Evolutionary conservation across 2,113 vertebrate genomes (phyloP).

Genomic region (Ammodytes marinus): DNA sequence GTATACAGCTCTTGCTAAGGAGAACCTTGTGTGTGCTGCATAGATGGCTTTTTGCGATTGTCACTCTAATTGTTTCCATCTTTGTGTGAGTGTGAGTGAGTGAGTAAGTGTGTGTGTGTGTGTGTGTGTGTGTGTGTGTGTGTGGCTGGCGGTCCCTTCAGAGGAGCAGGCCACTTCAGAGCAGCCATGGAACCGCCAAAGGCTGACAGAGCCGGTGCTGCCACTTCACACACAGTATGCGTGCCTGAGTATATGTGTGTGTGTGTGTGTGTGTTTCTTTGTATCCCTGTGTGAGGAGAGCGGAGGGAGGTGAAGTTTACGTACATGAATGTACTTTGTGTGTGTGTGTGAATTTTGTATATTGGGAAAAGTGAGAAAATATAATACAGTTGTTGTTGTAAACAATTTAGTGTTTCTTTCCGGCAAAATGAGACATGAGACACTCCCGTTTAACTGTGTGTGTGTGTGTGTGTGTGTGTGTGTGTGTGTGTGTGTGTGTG

Average conservation of each 20-base stretch:
- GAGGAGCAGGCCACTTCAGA: constrained; percentile 79
- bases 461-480: constrained; percentile 4
- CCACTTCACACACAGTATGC: constrained; percentile 71
- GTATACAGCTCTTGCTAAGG: constrained; percentile 58
- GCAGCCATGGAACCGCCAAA: constrained; percentile 63
- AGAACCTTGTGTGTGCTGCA: constrained; percentile 73
- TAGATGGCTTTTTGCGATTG: constrained; percentile 76
- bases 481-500: constrained; percentile 1
- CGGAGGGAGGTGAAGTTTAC: neutral
- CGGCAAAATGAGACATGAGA: constrained; percentile 8
- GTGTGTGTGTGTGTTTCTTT: constrained; percentile 28
- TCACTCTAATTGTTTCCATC: constrained; percentile 83
- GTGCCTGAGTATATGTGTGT: constrained; percentile 17
- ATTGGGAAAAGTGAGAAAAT: constrained; percentile 10
- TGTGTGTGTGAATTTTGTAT: constrained; percentile 15
- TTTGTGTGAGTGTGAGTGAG: constrained; percentile 48
- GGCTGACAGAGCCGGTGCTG: constrained; percentile 59
- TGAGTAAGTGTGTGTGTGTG: constrained; percentile 30
- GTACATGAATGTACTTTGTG: neutral
- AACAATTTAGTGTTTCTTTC: neutral
- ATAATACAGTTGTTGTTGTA: constrained; percentile 12
- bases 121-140: constrained; percentile 45
- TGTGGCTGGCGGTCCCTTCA: constrained; percentile 64
- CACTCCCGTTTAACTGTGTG: neutral
- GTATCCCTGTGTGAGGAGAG: constrained; percentile 10